Base-by-base conservation (phyloP, 2,888 invertebrate species). In the Ischnus inquisitorius region DNA sequence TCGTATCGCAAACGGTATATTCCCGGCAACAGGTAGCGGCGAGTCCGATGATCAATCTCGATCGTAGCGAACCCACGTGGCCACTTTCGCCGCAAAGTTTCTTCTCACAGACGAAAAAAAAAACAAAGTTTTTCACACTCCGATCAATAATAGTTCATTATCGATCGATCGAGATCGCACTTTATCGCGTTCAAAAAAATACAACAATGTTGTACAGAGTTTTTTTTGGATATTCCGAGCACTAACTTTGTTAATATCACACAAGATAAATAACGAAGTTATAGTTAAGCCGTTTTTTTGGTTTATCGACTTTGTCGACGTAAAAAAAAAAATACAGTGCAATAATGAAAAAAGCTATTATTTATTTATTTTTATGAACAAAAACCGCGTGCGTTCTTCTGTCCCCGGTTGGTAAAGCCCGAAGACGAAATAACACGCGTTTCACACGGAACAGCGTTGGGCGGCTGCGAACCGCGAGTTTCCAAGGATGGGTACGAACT, bases 401-500 rank as follows among this genome's bases (percentile, higher is more conserved):
- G 19, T 12, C 62, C 57, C 25, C 19, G 43, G 57, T 57, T 25
- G 25, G 14, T 12, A 22, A 14, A 34, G 39, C 6, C 71, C 67
- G 39, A 74, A 71, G 51, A 82, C 60, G 41, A 64, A 76, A 41
- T 57, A 60, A 79, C 69, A 79, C 78, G 57, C 68, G 79, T 60
- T 34, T 34, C 64, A 85, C 85, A 83, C 86, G 84, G 34, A 34
- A 83, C 82, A 60, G 75, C 67, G 43, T 78, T 39, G 67, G 51
- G 77, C 80, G 88, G 82, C 82, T 90, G 86, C 87, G 90, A 90
- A 89, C 91, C 90, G 91, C 90, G 90, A 88, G 90, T 90, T 92
- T 90, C 93, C 92, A 93, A 93, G 93, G 93, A 93, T 92, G 92
- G 92, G 90, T 93, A 90, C 92, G 90, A 91, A 93, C 93, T 93